Evolutionary conservation across 2,113 vertebrate genomes (phyloP), one percentile per base, ranked within the genome.

Genomic region (Sander lucioperca): DNA sequence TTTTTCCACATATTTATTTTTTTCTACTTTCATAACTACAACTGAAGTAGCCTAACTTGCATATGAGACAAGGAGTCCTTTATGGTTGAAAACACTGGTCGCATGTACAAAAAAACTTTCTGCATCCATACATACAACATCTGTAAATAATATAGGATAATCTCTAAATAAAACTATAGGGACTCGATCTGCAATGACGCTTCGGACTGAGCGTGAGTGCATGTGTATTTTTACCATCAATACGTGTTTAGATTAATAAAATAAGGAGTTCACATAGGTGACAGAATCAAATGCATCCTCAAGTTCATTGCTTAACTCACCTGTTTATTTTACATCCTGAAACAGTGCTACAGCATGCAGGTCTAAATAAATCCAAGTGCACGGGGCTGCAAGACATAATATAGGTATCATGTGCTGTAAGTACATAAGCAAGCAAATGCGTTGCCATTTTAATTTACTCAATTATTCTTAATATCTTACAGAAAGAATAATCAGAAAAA

Each of bases 261-360:
- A 54, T 2, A 16, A 10, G 3, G 3, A 25, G 2, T 39, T 30
- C 13, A 33, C 21, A 3, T 23, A 15, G n/a, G n/a, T 1, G 5
- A 23, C 5, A 23, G 5, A 48, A 23, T 43, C 19, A 48, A 47
- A 53, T 11, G 15, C 15, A n/a, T 53, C 16, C 27, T 64, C 25
- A 62, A 39, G 21, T 78, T 75, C 13, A 69, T 1, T 12, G 64
- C 23, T 25, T 16, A 79, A 58, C 27, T 88, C 79, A 82, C 80
- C 74, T 84, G 75, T 25, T 51, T 21, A n/a, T 71, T 25, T 13
- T 9, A 33, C 16, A 25, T 3, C 25, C 19, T 65, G 8, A 45
- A 47, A 63, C 5, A n/a, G 12, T 5, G 25, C 14, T 45, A 21
- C 14, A 57, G 21, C 30, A 47, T 9, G 21, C 30, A 47, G 12